Conservation (phyloP, 2,888 invertebrate species). For the Limnephilus rhombicus region DNA sequence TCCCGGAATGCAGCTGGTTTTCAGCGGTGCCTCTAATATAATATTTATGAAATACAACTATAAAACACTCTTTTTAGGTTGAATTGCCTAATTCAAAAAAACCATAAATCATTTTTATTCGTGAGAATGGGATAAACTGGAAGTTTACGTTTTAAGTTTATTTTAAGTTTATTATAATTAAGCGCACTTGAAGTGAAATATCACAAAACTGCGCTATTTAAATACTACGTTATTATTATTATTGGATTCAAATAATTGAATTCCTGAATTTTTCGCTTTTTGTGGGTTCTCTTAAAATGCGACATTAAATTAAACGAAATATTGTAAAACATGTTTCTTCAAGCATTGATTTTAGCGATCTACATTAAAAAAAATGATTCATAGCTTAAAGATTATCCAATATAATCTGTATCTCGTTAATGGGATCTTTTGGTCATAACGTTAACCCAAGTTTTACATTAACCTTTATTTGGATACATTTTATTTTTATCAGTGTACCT, state of each 20-base stretch:
- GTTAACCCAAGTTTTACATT: not conserved
- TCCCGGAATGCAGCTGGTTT: no score
- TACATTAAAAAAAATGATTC: not conserved
- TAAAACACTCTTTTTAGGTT: no score
- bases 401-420: not conserved
- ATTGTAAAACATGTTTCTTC: not conserved
- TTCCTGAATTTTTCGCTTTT: not conserved
- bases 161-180: no score
- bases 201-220: no score
- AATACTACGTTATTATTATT: no score
- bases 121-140: no score
- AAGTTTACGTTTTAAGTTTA: no score
- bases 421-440: not conserved
- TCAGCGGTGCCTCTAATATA: no score
- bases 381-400: not conserved
- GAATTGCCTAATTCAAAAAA: no score
- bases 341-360: not conserved
- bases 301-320: not conserved
- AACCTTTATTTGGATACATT: constrained; percentile 17
- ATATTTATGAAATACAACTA: no score
- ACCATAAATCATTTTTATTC: not conserved
- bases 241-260: no score
- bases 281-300: not conserved
- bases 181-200: no score
- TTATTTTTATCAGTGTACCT: constrained; percentile 48